A percentile compares a stretch with the other conserved stretches of the same genome.
Conservation (phyloP, 2,888 invertebrate genomes). For the Metopia argyrocephala region DNA sequence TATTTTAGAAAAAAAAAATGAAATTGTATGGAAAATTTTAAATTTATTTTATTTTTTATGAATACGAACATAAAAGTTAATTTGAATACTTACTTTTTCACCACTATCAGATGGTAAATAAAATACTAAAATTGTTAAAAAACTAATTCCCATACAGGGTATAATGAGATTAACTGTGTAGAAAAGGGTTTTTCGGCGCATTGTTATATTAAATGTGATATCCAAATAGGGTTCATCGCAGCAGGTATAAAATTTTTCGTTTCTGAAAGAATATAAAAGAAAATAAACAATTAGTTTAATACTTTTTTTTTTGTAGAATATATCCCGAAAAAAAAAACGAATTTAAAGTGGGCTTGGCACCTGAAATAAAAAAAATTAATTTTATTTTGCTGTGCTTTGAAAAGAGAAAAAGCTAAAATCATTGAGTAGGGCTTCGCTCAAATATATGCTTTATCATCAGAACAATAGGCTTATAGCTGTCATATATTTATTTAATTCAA, state of each 20-base stretch:
- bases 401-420: too few species aligned
- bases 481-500: too few species aligned
- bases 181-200: constrained; percentile 96
- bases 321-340: too few species aligned
- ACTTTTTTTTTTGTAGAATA: neutral
- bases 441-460: too few species aligned
- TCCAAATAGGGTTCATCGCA: constrained; percentile 97
- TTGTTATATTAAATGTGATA: constrained; percentile 98
- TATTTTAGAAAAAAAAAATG: too few species aligned
- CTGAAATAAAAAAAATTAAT: too few species aligned
- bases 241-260: constrained; percentile 97
- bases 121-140: constrained; percentile 97
- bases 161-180: constrained; percentile 98
- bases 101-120: constrained; percentile 98
- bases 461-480: too few species aligned
- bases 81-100: constrained; percentile 87
- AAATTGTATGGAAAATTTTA: too few species aligned
- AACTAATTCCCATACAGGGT: constrained; percentile 97
- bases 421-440: too few species aligned
- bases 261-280: constrained; percentile 80
- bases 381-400: too few species aligned
- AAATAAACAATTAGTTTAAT: neutral
- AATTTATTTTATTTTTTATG: neutral
- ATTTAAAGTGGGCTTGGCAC: too few species aligned
- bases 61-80: neutral